A percentile compares a stretch with the other conserved stretches of the same genome.
phyloP scores from a whole-genome alignment of 1,140 invertebrate genomes.

The Ostrea edulis region DNA sequence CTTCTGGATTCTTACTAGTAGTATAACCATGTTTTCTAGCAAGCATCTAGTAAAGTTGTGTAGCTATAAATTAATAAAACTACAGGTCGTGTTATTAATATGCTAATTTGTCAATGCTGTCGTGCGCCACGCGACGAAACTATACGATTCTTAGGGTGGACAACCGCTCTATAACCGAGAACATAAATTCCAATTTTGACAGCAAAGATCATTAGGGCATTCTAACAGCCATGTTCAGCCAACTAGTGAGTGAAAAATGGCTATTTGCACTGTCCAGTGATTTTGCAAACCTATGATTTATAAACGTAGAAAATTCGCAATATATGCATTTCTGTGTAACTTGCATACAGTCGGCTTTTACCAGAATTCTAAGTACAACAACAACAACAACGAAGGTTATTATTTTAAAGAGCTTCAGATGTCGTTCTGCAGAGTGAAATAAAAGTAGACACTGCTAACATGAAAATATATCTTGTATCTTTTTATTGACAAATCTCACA shows the following conservation, averaged over 20 bases:
- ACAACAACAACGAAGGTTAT: not conserved
- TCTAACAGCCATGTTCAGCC: constrained; percentile 4
- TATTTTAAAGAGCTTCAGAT: not conserved
- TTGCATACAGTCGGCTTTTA: too few relatives aligned
- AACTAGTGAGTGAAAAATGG: constrained; percentile 21
- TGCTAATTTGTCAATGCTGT: constrained; percentile 35
- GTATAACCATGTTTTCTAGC: not conserved
- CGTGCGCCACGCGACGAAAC: constrained; percentile 15
- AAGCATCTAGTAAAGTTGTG: constrained; percentile 11
- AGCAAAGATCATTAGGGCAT: constrained; percentile 23
- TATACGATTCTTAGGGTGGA: constrained; percentile 11
- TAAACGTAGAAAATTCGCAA: not conserved
- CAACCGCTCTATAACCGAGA: constrained; percentile 15
- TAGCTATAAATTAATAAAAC: constrained; percentile 40
- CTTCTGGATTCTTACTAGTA: not conserved
- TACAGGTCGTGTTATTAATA: constrained; percentile 37
- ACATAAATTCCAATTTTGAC: constrained; percentile 37
- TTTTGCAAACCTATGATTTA: constrained; percentile 21
- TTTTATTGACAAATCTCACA: constrained; percentile 33
- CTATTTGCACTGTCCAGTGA: constrained; percentile 26
- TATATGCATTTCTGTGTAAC: not conserved
- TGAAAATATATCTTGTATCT: constrained; percentile 35
- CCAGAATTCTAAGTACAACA: too few relatives aligned
- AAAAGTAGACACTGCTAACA: not conserved
- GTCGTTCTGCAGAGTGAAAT: not conserved